A percentile compares a stretch with the other conserved stretches of the same genome.
phyloP scores from a whole-genome alignment of 2,113 vertebrate genomes.

The Equus przewalskii region DNA sequence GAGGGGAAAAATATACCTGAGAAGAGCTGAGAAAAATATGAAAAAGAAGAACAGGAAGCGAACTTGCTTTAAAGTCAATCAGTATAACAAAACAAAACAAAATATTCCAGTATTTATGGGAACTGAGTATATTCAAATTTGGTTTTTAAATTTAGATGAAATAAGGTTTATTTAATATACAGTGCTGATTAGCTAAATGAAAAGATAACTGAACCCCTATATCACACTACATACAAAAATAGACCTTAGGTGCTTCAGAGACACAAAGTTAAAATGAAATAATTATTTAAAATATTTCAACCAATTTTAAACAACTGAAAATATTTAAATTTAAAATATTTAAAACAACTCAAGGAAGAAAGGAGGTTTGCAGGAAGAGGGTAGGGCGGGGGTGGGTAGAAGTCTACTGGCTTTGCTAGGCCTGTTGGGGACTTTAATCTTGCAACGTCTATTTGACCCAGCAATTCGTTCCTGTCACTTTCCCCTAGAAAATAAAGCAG shows the following conservation, averaged over 20 bases:
- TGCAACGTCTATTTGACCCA: not conserved
- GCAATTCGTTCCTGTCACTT: not conserved
- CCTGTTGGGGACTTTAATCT: not conserved
- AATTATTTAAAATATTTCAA: not conserved
- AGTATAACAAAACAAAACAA: not conserved
- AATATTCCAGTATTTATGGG: not conserved
- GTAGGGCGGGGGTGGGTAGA: too few species aligned
- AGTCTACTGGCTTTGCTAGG: not conserved
- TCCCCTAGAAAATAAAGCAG: not conserved
- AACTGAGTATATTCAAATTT: slow-evolving; percentile 5
- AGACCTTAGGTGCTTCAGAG: not conserved
- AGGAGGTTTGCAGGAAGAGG: not conserved
- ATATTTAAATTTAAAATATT: not conserved
- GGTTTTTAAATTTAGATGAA: slow-evolving; percentile 1
- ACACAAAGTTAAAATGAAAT: not conserved
- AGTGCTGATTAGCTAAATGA: not conserved
- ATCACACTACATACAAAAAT: not conserved
- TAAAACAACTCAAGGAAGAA: not conserved
- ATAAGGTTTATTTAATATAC: slow-evolving; percentile 2
- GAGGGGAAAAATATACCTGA: not conserved
- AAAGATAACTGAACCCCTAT: not conserved
- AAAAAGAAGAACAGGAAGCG: not conserved
- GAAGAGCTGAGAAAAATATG: not conserved
- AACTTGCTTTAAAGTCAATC: not conserved
- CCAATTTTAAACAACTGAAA: not conserved